Base-by-base conservation (phyloP, 2,113 vertebrate genomes). In the Zingel zingel region DNA sequence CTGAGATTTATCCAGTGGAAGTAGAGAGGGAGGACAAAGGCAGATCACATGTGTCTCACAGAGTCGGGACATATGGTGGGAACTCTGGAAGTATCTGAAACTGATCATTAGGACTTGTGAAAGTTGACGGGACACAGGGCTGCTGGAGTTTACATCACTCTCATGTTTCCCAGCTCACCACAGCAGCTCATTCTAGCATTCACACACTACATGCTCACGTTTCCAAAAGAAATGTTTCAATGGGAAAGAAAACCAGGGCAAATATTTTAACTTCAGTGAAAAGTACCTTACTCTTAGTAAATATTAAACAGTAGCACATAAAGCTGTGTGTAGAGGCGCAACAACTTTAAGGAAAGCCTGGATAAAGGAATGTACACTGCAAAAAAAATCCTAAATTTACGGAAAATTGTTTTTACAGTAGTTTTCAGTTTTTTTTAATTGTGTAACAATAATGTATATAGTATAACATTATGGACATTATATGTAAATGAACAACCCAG, bases 71-170 rank as follows among this genome's bases (percentile, higher is more conserved):
- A 76, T 76, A 76, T 76, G 57, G 80, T 57, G 48, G 14, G 50
- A 64, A 63, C 18, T 51, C 39, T 39, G 39, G 39, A 39, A 39
- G 9, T 39, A 51, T 48, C 4, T 70, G 65, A 82, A 82, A 82
- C 73, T 82, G 65, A 30, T 70, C 50, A 76, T 82, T 76, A 82
- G 25, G 25, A 43, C 80, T 62, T 39, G 36, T 16, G 33, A 36
- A 3, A 50, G 66, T n/a, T 1, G 36, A 18, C 45, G 77, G 65
- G 78, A 65, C 69, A 39, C 39, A 23, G 59, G 36, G 18, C 8
- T 36, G 66, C 66, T 11, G 66, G 77, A 45, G 56, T 78, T 62
- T 43, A 69, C 77, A 71, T 63, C 58, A 56, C 68, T 64, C 77
- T 79, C 77, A 79, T 57, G 68, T 79, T 79, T 64, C 77, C 57